These are phyloP conservation scores for Pteropus alecto DNA, from an alignment of 2,113 vertebrate species.

Conservation along the genomic window DNA sequence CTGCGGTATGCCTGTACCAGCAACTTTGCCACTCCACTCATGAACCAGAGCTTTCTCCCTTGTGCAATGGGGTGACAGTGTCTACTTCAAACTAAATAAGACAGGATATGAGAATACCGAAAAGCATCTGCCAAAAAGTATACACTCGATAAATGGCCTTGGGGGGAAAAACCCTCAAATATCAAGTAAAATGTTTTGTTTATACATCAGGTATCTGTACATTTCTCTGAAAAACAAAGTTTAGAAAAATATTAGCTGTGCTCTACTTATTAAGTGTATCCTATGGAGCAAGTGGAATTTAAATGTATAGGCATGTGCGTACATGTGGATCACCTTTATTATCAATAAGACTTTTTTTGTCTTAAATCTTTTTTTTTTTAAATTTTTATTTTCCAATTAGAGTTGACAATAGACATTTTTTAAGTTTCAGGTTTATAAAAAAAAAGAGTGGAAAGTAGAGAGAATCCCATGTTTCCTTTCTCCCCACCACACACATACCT, in stretches of 20 bases:
- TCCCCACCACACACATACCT: neutral
- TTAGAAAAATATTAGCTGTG: neutral
- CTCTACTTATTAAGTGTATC: neutral
- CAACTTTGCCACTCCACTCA: neutral
- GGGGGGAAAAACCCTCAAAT: neutral
- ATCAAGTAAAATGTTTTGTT: neutral
- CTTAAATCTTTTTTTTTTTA: too few species aligned
- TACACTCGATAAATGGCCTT: neutral
- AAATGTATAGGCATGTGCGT: neutral
- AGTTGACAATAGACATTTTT: neutral
- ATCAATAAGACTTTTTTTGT: neutral
- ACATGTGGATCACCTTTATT: neutral
- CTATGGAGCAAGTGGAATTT: neutral
- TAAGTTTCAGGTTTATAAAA: neutral
- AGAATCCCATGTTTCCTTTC: neutral
- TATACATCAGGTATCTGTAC: neutral
- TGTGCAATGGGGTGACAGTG: neutral
- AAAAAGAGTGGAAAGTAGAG: neutral
- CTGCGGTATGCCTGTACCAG: neutral
- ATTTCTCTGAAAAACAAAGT: neutral
- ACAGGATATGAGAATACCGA: neutral
- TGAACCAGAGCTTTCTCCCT: neutral
- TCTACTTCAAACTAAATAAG: neutral
- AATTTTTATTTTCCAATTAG: too few species aligned
- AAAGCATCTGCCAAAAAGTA: neutral